phyloP scores from a whole-genome alignment of 2,888 invertebrate genomes.

The Pachymerium ferrugineum region DNA sequence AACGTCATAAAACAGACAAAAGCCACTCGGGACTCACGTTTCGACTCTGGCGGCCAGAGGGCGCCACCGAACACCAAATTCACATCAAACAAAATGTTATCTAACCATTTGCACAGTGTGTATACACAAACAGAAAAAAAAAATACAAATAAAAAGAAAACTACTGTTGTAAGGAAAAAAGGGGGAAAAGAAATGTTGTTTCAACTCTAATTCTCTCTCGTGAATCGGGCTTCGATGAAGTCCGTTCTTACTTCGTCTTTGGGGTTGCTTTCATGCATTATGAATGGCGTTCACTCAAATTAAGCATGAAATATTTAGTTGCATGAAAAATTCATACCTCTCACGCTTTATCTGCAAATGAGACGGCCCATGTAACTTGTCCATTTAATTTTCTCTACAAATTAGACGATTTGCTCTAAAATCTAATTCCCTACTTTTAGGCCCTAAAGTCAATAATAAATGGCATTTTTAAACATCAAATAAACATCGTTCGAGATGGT shows the following conservation, averaged over 20 bases:
- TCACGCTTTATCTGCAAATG: neutral
- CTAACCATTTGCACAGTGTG: neutral
- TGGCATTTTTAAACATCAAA: too few relatives aligned
- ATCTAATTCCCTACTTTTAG: too few relatives aligned
- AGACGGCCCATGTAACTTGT: neutral
- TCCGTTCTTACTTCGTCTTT: neutral
- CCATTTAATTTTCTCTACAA: neutral
- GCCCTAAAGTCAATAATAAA: too few relatives aligned
- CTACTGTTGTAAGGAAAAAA: too few relatives aligned
- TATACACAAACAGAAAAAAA: neutral
- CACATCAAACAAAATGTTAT: neutral
- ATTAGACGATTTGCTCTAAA: neutral
- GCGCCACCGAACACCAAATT: neutral
- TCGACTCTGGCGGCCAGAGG: neutral
- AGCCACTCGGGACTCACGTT: neutral
- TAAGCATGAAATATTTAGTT: neutral
- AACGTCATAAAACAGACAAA: conserved; percentile 4
- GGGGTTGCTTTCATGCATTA: neutral
- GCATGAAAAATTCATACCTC: neutral
- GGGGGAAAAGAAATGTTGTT: too few relatives aligned
- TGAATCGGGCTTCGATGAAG: neutral
- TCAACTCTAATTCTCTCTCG: neutral
- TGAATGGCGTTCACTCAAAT: neutral
- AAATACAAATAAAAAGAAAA: too few relatives aligned
- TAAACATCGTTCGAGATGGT: too few relatives aligned